phyloP scores from a whole-genome alignment of 2,797 vertebrate genomes.

The Mus spretus region DNA sequence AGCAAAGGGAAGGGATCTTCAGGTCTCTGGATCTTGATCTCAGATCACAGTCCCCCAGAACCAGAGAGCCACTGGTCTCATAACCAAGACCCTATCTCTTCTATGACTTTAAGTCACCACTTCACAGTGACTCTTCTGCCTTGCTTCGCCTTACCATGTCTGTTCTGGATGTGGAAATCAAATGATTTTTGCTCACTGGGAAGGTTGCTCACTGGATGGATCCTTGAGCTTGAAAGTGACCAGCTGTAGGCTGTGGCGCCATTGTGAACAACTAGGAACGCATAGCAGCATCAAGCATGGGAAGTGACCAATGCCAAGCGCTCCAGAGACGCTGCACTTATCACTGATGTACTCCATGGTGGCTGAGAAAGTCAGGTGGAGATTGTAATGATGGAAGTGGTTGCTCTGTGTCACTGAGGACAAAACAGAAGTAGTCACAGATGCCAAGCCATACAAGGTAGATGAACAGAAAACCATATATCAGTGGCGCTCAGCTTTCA shows the following conservation, averaged over 20 bases:
- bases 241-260: constrained; percentile 91
- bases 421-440: constrained; percentile 93
- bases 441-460: constrained; percentile 93
- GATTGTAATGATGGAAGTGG: not conserved
- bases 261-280: constrained; percentile 93
- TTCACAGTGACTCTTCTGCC: fast-evolving
- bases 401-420: constrained; percentile 88
- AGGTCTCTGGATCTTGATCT: not conserved
- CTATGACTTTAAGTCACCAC: not conserved
- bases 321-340: constrained; percentile 94
- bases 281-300: constrained; percentile 95
- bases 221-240: constrained; percentile 93
- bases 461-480: constrained; percentile 89
- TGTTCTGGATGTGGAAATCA: constrained; percentile 36
- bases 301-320: constrained; percentile 92
- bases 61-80: not conserved
- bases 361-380: not conserved
- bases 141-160: not conserved
- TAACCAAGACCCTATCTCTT: not conserved
- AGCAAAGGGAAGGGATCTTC: not conserved
- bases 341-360: constrained; percentile 83
- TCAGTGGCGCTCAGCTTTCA: not conserved
- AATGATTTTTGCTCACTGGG: constrained; percentile 87
- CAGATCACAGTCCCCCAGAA: not conserved
- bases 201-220: constrained; percentile 94